Conservation (phyloP, 2,797 vertebrate species). For the Falco concolor region DNA sequence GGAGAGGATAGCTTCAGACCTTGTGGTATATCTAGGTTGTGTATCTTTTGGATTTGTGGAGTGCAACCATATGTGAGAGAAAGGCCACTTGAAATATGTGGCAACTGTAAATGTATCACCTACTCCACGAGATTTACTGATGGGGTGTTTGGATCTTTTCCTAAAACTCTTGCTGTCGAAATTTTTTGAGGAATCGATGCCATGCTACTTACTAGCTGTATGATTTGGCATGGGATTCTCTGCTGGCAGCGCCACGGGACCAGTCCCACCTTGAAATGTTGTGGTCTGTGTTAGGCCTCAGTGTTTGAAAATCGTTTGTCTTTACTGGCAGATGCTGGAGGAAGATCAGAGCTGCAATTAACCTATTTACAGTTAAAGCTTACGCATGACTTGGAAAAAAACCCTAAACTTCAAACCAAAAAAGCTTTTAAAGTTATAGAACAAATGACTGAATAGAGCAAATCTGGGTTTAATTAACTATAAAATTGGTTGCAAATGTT, state of each 20-base stretch:
- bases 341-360: slow-evolving; percentile 32
- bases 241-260: background rate
- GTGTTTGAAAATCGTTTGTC: background rate
- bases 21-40: background rate
- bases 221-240: slow-evolving; percentile 3
- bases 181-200: slow-evolving; percentile 1
- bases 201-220: background rate
- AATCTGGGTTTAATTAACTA: slow-evolving; percentile 53
- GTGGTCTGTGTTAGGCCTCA: background rate
- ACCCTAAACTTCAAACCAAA: background rate
- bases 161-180: background rate
- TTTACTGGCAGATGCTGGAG: slow-evolving; percentile 22
- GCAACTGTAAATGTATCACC: background rate
- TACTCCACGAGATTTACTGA: background rate
- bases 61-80: background rate
- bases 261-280: background rate
- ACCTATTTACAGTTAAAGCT: slow-evolving; percentile 10
- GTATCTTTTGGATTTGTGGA: background rate
- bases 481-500: slow-evolving; percentile 51
- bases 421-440: slow-evolving; percentile 5
- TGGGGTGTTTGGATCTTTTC: slow-evolving; percentile 33
- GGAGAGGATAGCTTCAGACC: background rate
- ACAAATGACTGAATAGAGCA: slow-evolving; percentile 30
- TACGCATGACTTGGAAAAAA: background rate
- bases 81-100: background rate